Conservation (phyloP, 35 echinoderm and acorn worm species). For the Anneissia japonica region DNA sequence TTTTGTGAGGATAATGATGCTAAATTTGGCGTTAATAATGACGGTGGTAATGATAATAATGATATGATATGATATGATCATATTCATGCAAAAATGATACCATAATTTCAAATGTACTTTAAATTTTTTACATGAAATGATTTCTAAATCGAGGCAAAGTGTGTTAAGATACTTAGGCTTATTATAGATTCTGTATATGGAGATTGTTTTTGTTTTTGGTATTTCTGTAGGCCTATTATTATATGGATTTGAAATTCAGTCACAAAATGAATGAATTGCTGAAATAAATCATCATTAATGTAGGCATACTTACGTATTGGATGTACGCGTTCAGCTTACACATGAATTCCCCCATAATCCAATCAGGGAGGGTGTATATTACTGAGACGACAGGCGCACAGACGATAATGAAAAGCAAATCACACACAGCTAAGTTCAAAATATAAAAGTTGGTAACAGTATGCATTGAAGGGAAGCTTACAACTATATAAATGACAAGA, state of each 20-base stretch:
- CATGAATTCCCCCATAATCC: constrained; percentile 17
- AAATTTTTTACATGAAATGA: too few relatives aligned
- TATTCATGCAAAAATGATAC: too few relatives aligned
- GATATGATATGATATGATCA: too few relatives aligned
- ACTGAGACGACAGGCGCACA: background rate
- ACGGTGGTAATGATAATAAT: background rate
- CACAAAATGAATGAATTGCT: too few relatives aligned
- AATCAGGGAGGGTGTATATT: background rate
- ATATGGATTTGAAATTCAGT: too few relatives aligned
- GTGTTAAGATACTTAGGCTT: too few relatives aligned
- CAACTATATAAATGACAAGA: background rate
- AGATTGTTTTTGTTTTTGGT: too few relatives aligned
- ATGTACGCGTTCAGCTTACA: background rate
- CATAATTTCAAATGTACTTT: too few relatives aligned
- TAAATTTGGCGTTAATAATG: background rate
- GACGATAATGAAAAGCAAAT: background rate
- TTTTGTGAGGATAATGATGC: too few relatives aligned
- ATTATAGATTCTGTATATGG: too few relatives aligned
- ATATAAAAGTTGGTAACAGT: background rate
- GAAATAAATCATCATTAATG: background rate
- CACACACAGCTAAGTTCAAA: background rate
- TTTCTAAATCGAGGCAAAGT: too few relatives aligned
- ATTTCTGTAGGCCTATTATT: too few relatives aligned
- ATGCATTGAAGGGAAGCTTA: background rate
- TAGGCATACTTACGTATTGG: constrained; percentile 12